Base-by-base conservation (phyloP, 2,888 invertebrate genomes). In the Penaeus monodon region DNA sequence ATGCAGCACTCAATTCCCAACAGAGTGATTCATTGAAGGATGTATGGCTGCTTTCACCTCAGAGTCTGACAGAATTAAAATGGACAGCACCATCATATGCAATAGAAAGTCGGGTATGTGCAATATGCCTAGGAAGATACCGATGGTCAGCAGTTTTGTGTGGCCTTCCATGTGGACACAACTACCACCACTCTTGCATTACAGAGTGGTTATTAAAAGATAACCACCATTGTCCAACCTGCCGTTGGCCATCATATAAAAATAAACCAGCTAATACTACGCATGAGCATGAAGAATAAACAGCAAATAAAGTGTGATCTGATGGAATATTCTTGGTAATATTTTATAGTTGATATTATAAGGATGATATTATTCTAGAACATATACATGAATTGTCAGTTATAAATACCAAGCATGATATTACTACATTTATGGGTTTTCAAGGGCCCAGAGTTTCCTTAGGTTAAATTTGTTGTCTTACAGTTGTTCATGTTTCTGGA, bases 221-320 rank as follows among this genome's bases (percentile, higher is more conserved):
- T 89, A 93, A 94, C 90, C 93, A 94, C 90, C 93, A 93, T 88
- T 94, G 94, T 90, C 94, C 94, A 3, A 92, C 93, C 22, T 94
- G 94, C 90, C 92, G 94, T 17, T 93, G 94, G 93, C 93, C 93
- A n/a, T 92, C 94, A 0, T 93, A 93, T 91, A 92, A 92, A 88
- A 68, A 76, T 63, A 91, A 90, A 86, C 80, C 74, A 84, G n/a
- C 33, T 22, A 57, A 29, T 63, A 29, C 77, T 38, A 20, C 66
- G 7, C 86, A 76, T 64, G 68, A 87, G 24, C 57, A 87, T 70
- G 86, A 87, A 79, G 85, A 85, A 79, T 85, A 78, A 57, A 57
- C 57, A 57, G 4, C 57, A 57, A 57, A 57, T 57, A 57, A 57
- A 57, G 17, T 3, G 17, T 57, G 57, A 57, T 57, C 57, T 57